A percentile compares a stretch with the other conserved stretches of the same genome.
Evolutionary conservation across 2,113 vertebrate species (phyloP).

Genomic region (Hiodon tergisus): DNA sequence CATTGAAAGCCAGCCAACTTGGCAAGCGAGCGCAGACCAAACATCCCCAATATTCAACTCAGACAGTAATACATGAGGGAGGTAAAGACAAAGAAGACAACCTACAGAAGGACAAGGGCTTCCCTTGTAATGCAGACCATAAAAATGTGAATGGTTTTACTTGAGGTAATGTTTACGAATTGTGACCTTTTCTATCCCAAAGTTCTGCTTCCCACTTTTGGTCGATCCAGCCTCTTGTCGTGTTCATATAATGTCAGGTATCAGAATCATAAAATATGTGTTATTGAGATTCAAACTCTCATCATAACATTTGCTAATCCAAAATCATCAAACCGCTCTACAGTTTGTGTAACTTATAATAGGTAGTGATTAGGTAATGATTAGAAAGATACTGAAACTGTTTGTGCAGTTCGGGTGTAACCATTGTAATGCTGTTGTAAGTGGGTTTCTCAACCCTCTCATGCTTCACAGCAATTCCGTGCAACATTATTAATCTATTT

Average conservation of each 20-base stretch:
- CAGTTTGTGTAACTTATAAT: not conserved
- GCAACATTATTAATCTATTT: too few relatives aligned
- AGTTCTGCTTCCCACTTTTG: not conserved
- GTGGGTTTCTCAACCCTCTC: too few relatives aligned
- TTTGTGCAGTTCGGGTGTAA: too few relatives aligned
- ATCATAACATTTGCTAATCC: too few relatives aligned
- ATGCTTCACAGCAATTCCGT: too few relatives aligned
- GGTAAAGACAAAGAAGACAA: constrained; percentile 39
- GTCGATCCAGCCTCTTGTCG: too few relatives aligned
- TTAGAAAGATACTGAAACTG: too few relatives aligned
- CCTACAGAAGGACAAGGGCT: constrained; percentile 37
- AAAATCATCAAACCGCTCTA: not conserved
- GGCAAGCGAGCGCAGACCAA: constrained; percentile 43
- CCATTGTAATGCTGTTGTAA: too few relatives aligned
- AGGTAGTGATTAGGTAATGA: not conserved
- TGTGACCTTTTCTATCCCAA: constrained; percentile 8
- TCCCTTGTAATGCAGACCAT: constrained; percentile 28
- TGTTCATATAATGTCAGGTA: too few relatives aligned
- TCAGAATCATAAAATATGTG: too few relatives aligned
- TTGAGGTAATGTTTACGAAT: constrained; percentile 14
- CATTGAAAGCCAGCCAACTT: constrained; percentile 62
- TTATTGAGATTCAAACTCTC: too few relatives aligned
- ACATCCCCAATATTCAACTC: constrained; percentile 41
- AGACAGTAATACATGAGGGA: constrained; percentile 43
- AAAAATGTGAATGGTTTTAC: constrained; percentile 17